These are phyloP conservation scores for Chrysotoxum bicinctum DNA, from an alignment of 2,888 invertebrate species.

Conservation along the genomic window DNA sequence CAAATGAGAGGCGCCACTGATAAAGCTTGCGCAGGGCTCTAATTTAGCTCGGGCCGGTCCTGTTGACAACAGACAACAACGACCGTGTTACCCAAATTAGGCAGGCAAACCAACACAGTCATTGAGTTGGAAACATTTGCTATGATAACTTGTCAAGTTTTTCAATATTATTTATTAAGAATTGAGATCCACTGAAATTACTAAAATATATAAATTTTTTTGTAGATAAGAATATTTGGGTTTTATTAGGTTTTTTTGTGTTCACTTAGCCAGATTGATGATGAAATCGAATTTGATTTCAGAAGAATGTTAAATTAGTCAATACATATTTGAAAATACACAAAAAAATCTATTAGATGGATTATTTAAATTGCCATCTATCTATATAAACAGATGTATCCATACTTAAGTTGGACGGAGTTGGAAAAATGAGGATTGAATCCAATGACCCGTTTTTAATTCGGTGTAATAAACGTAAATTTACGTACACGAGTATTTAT, in stretches of 20 bases:
- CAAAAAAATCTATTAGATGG: constrained; percentile 26
- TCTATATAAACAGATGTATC: not conserved
- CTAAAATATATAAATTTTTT: not conserved
- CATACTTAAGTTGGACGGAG: not conserved
- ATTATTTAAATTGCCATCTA: constrained; percentile 20
- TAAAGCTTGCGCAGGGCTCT: too few relatives aligned
- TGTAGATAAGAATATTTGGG: not conserved
- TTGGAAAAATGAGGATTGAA: not conserved
- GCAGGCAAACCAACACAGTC: not conserved
- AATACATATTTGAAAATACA: constrained; percentile 6
- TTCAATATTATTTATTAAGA: not conserved
- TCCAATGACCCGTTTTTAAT: constrained; percentile 6
- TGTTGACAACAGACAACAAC: not conserved
- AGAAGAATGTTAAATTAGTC: constrained; percentile 4
- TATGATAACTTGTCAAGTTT: constrained; percentile 34
- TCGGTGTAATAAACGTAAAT: not conserved
- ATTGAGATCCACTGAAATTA: not conserved
- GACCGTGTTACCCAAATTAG: constrained; percentile 9
- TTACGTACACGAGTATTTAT: constrained; percentile 1
- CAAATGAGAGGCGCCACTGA: too few relatives aligned
- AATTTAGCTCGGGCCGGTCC: too few relatives aligned
- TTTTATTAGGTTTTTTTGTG: not conserved
- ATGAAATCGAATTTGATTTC: not conserved
- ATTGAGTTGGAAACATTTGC: constrained; percentile 9
- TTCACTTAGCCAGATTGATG: not conserved